phyloP scores from a whole-genome alignment of 2,797 vertebrate species.

The Fringilla coelebs region DNA sequence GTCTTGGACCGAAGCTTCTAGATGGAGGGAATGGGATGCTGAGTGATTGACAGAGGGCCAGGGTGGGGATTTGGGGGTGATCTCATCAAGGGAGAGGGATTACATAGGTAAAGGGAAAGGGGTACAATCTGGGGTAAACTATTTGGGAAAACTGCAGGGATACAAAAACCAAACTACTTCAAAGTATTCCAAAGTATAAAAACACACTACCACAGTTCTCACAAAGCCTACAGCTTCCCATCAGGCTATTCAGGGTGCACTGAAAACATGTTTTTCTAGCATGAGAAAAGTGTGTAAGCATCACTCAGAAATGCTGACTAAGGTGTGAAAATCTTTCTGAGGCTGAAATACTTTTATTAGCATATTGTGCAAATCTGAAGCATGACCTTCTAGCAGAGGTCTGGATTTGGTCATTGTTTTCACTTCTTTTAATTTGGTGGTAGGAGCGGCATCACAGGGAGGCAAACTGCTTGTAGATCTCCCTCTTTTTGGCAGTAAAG shows the following conservation, averaged over 20 bases:
- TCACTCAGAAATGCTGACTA: neutral
- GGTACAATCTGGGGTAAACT: too few relatives aligned
- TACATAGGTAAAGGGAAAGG: too few relatives aligned
- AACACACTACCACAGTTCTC: too few relatives aligned
- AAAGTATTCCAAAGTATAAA: too few relatives aligned
- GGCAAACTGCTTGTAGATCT: rapidly evolving
- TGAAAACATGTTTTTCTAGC: neutral
- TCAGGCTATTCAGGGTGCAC: rapidly evolving
- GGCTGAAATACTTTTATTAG: neutral
- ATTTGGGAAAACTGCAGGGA: too few relatives aligned
- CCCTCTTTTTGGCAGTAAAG: neutral
- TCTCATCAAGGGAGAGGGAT: too few relatives aligned
- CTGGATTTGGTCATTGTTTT: neutral
- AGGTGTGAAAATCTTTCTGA: neutral
- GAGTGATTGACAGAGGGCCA: too few relatives aligned
- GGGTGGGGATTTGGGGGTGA: too few relatives aligned
- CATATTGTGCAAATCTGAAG: neutral
- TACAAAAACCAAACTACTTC: too few relatives aligned
- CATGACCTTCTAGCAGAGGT: neutral
- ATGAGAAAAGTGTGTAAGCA: neutral
- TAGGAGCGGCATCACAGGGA: rapidly evolving
- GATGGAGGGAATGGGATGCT: too few relatives aligned
- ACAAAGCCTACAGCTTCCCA: neutral
- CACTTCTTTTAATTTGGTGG: neutral
- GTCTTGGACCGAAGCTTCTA: too few relatives aligned